phyloP scores from a whole-genome alignment of 2,113 vertebrate genomes.

The Microtus oregoni region DNA sequence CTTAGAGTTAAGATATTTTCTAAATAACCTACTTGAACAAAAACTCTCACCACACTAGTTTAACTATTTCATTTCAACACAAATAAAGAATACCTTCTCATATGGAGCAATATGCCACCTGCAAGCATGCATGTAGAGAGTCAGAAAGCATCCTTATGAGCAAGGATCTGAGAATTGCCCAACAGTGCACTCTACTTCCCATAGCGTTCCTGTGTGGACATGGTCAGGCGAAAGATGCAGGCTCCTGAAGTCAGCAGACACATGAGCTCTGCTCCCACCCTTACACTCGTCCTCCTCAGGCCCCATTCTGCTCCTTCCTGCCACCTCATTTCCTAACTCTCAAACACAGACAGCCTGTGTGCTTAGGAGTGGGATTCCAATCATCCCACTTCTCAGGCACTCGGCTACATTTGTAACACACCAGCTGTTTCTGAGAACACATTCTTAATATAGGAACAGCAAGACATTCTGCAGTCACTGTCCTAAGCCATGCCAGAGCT shows the following conservation, averaged over 20 bases:
- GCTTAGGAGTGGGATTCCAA: constrained; percentile 72
- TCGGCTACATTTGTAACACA: constrained; percentile 75
- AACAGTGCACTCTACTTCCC: constrained; percentile 27
- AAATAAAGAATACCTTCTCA: not conserved
- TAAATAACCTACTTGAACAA: not conserved
- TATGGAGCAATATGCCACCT: not conserved
- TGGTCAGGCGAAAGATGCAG: not conserved
- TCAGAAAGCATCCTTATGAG: constrained; percentile 40
- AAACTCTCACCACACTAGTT: not conserved
- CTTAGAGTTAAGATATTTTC: not conserved
- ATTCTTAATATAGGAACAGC: constrained; percentile 70
- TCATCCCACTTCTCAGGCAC: constrained; percentile 67
- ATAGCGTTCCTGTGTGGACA: not conserved
- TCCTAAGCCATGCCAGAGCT: constrained; percentile 57
- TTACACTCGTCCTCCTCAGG: not conserved
- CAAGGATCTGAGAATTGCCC: constrained; percentile 16
- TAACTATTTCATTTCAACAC: constrained; percentile 27
- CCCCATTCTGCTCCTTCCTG: not conserved
- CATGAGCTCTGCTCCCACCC: not conserved
- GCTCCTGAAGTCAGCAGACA: not conserved
- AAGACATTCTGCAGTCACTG: constrained; percentile 58
- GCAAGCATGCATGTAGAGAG: not conserved
- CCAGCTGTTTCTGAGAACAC: constrained; percentile 75
- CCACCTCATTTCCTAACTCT: constrained; percentile 64
- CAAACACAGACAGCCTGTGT: constrained; percentile 65